Base-by-base conservation (phyloP, 2,888 invertebrate genomes). In the Operophtera brumata region DNA sequence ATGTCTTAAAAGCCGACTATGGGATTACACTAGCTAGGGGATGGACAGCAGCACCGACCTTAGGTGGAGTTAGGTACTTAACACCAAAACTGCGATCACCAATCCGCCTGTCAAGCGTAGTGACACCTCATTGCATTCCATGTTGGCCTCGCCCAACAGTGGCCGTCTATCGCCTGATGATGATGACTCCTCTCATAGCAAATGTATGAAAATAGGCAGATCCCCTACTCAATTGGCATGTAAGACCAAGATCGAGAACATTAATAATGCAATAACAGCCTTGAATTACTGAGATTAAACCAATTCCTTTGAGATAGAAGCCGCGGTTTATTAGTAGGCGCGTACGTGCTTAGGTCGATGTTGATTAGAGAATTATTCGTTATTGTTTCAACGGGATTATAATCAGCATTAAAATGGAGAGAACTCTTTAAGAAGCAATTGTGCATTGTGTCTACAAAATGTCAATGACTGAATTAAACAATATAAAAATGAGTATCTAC, bases 231-330 rank as follows among this genome's bases (percentile, higher is more conserved):
- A 57, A 42, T 52, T 30, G 36, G 37, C 32, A 37, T 48, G 56
- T 35, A 47, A 47, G 39, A 36, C 26, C 32, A 34, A 37, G 40
- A 52, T 43, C 59, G 65, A 60, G 64, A 66, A 65, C 66, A 82
- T 78, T 76, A 75, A 74, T 78, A 80, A 78, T 78, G 73, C 73
- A 78, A 69, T 55, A 71, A 60, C 54, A 61, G 62, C 73, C 74
- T 77, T 73, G 73, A 72, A 68, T 66, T 61, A 62, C 68, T 64
- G 65, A 70, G 69, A 76, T 71, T 64, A 67, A 64, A 65, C 67
- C 65, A 59, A 61, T 55, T 54, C 42, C 40, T 53, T 35, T 25
- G 51, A 55, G 57, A 52, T 47, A 32, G 45, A 68, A 67, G 68
- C 69, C 66, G 70, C 68, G 66, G 66, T 69, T 70, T 69, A 46